Evolutionary conservation across 2,797 vertebrate genomes (phyloP), one percentile per base, ranked within the genome.

Genomic region (Centroberyx gerrardi): DNA sequence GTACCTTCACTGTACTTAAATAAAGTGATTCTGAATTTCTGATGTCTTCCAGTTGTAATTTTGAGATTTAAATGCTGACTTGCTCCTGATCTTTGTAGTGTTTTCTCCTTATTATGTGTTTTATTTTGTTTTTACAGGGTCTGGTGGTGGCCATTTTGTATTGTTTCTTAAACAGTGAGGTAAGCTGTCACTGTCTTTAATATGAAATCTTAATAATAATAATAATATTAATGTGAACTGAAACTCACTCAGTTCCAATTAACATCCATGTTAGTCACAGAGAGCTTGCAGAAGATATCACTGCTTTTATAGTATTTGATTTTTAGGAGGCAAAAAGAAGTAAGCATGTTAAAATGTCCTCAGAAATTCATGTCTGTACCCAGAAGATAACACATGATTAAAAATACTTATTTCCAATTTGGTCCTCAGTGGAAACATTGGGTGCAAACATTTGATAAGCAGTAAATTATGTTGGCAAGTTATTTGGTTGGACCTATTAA

Each of bases 161-260:
- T 81, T 98, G 97, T 80, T 98, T 98, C 86, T 85, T 98, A 38
- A 98, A 98, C 94, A 96, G 94, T 12, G 97, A 98, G 91, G 97
- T 97, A 90, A 94, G 95, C 88, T 46, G 28, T 74, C 28, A 27
- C 17, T 5, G 8, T 42, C 3, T 42, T 42, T 42, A 42, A 42
- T 15, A 36, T 52, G 2, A 38, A 14, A 17, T 14, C 0, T 15
- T 2, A 22, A 22, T 22, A 22, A 22, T 22, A 22, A 22, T 22
- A 22, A 22, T 1, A 22, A 22, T 22, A 22, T 22, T 22, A 22
- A 22, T 22, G 22, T 22, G 22, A 22, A 13, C 40, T 12, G 40
- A 15, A 36, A 49, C 2, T 42, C 40, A 13, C 10, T 42, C 1
- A 12, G 1, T 59, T 67, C 42, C 4, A 61, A 18, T 14, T 5